Evolutionary conservation across 2,797 vertebrate species (phyloP), one percentile per base, ranked within the genome.

Genomic region (Lagorchestes hirsutus): DNA sequence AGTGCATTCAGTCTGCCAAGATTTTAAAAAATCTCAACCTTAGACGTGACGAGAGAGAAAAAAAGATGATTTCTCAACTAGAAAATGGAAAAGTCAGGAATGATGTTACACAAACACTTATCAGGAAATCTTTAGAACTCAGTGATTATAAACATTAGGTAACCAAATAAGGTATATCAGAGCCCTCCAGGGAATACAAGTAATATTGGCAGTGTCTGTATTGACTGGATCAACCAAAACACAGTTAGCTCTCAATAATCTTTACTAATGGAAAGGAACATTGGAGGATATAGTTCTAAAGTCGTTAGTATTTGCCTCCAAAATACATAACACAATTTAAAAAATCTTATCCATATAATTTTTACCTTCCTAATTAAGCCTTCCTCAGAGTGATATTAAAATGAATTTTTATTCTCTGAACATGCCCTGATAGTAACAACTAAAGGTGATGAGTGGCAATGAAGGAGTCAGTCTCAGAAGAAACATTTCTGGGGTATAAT

Each of bases 301-400:
- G 59, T 93, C 91, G 55, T 5, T 67, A 90, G 93, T 55, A 54
- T 59, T 95, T 96, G 90, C 93, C 95, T 96, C 96, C 67, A 50
- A 93, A 93, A 57, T 92, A 93, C 46, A 95, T 95, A 24, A 95
- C 52, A 96, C 58, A 87, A 92, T 87, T 67, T 34, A 67, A 95
- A 96, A 92, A 92, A 96, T 96, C 91, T 31, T 94, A 96, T 74
- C 94, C 57, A 93, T 62, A 94, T 91, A 62, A 82, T 95, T 96
- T 58, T 97, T 94, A 96, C 87, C 93, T 94, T 96, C 58, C 87
- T 95, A 97, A 96, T 93, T 93, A 96, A 91, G 90, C 54, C 87
- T 96, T 93, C 91, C 90, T 95, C 92, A 95, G 94, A 94, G n/a
- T 94, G 54, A 92, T n/a, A 95, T 92, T 97, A 95, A 94, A 97